Percentiles rank a stretch among this genome's conserved stretches.
These are phyloP conservation scores for Thalassophryne amazonica DNA, from an alignment of 2,797 vertebrate species.

Conservation along the genomic window DNA sequence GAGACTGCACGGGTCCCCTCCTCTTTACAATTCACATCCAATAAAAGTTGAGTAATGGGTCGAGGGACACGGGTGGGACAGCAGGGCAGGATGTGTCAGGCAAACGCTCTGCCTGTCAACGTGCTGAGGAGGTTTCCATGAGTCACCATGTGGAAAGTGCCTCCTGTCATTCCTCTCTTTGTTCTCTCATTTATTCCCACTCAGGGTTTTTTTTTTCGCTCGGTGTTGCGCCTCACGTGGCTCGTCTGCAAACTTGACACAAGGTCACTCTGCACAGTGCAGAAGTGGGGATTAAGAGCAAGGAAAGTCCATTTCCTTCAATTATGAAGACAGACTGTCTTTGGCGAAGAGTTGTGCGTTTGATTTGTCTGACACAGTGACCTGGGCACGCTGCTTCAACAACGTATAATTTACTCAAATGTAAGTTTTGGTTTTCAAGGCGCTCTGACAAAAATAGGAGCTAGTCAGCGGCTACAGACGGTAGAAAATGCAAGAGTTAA, in stretches of 20 bases:
- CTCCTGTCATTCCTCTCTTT: constrained; percentile 47
- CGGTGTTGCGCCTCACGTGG: constrained; percentile 22
- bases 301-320: constrained; percentile 55
- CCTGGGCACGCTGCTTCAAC: constrained; percentile 1
- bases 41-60: constrained; percentile 68
- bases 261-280: constrained; percentile 15
- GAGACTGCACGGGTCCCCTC: constrained; percentile 16
- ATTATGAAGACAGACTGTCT: constrained; percentile 32
- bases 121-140: constrained; percentile 59
- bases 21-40: constrained; percentile 58
- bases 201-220: constrained; percentile 18
- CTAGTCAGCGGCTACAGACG: neutral
- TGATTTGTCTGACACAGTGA: constrained; percentile 16
- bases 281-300: constrained; percentile 35
- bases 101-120: constrained; percentile 22
- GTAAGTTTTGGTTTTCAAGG: constrained; percentile 5
- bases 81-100: constrained; percentile 18
- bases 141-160: constrained; percentile 60
- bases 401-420: neutral
- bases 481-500: neutral
- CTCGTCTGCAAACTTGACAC: constrained; percentile 35
- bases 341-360: constrained; percentile 22
- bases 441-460: neutral
- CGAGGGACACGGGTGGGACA: constrained; percentile 32
- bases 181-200: constrained; percentile 33